phyloP scores from a whole-genome alignment of 2,113 vertebrate genomes.

The Oreochromis spilurus region DNA sequence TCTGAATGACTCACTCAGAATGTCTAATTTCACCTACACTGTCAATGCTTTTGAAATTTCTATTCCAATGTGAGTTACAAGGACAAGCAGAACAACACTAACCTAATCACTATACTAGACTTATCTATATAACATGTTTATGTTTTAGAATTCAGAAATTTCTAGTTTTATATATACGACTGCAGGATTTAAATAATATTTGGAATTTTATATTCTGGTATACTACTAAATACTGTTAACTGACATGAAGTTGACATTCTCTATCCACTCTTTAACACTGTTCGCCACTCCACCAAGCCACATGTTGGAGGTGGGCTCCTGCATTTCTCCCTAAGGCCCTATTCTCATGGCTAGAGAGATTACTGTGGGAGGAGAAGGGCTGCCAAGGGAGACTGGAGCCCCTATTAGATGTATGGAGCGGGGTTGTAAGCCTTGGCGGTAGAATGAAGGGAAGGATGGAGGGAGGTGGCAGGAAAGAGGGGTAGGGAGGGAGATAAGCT shows the following conservation, averaged over 20 bases:
- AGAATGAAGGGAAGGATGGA: slow-evolving; percentile 48
- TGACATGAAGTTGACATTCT: slow-evolving; percentile 53
- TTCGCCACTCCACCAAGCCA: slow-evolving; percentile 29
- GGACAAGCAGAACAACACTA: not conserved
- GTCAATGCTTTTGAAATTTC: not conserved
- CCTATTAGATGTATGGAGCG: slow-evolving; percentile 61
- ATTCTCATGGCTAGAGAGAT: slow-evolving; percentile 68
- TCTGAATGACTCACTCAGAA: not conserved
- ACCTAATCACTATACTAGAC: not conserved
- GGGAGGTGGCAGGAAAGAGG: slow-evolving; percentile 54
- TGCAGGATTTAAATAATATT: not conserved
- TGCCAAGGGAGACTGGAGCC: slow-evolving; percentile 57
- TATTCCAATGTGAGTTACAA: not conserved
- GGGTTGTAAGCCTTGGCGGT: slow-evolving; percentile 47
- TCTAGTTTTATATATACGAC: not conserved
- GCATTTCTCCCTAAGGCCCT: slow-evolving; percentile 32
- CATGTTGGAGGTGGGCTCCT: slow-evolving; percentile 63
- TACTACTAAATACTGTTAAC: not conserved
- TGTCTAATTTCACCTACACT: not conserved
- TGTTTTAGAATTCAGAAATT: not conserved
- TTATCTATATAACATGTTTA: not conserved
- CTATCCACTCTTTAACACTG: slow-evolving; percentile 5
- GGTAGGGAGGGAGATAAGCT: slow-evolving; percentile 62
- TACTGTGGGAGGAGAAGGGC: slow-evolving; percentile 69
- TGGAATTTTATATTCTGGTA: not conserved